Evolutionary conservation across 1,140 invertebrate genomes (phyloP).

Genomic region (Drosophila novamexicana): DNA sequence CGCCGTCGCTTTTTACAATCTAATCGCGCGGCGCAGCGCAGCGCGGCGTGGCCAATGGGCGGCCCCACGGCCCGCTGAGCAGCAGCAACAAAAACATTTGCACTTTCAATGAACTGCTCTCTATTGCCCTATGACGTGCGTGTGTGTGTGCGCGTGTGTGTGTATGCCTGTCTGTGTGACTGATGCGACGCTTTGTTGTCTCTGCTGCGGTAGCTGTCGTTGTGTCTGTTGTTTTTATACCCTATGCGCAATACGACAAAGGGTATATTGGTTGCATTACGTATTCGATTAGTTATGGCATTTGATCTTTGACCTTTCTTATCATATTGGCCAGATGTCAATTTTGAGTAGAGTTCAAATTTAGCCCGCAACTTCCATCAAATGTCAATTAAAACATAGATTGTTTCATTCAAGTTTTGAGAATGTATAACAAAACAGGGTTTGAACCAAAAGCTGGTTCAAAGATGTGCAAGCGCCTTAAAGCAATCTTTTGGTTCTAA

Average conservation of each 20-base stretch:
- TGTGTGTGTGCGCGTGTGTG: conserved; percentile 15
- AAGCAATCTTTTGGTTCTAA: too few relatives aligned
- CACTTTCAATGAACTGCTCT: conserved; percentile 58
- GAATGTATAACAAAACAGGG: too few relatives aligned
- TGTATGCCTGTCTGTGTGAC: conserved; percentile 18
- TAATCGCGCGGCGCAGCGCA: conserved; percentile 51
- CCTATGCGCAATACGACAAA: not conserved
- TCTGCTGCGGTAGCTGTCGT: conserved; percentile 22
- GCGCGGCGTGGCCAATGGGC: conserved; percentile 51
- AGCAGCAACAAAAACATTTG: conserved; percentile 48
- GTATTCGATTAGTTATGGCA: too few relatives aligned
- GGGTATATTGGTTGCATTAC: not conserved
- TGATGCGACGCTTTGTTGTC: conserved; percentile 38
- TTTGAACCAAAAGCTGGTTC: too few relatives aligned
- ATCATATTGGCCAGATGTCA: too few relatives aligned
- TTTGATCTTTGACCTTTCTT: too few relatives aligned
- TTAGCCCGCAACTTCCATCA: too few relatives aligned
- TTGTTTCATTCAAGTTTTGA: too few relatives aligned
- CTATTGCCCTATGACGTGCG: conserved; percentile 17
- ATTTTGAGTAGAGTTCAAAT: too few relatives aligned
- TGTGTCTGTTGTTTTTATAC: conserved; percentile 1
- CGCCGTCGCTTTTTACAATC: conserved; percentile 61
- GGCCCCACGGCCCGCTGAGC: conserved; percentile 54
- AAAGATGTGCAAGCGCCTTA: too few relatives aligned
- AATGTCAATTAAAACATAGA: too few relatives aligned